Evolutionary conservation across 2,113 vertebrate species (phyloP).

Genomic region (Charina bottae): DNA sequence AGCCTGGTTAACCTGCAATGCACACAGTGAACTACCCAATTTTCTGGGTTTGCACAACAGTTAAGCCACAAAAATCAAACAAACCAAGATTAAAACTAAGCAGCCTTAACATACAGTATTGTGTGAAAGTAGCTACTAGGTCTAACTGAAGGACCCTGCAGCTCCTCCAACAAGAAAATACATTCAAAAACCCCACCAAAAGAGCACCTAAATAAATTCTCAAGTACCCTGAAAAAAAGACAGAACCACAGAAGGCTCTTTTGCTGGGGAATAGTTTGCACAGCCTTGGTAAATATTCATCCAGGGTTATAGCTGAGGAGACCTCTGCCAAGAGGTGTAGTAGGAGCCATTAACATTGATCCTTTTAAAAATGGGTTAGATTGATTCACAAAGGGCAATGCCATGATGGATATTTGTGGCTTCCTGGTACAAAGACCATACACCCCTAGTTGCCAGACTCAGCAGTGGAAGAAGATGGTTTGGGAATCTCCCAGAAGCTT

Average conservation of each 20-base stretch:
- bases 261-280: background rate
- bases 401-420: background rate
- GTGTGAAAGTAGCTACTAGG: background rate
- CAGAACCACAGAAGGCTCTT: background rate
- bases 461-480: background rate
- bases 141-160: background rate
- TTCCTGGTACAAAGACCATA: background rate
- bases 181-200: background rate
- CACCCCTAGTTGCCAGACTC: background rate
- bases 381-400: background rate
- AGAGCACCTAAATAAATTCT: background rate
- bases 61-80: background rate
- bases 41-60: background rate
- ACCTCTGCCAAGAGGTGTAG: background rate
- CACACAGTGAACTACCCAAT: background rate
- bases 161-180: background rate
- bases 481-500: background rate
- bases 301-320: background rate
- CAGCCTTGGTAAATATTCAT: background rate
- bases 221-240: background rate
- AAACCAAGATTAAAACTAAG: background rate
- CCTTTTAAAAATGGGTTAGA: background rate
- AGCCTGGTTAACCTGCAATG: background rate
- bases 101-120: background rate
- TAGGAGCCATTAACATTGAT: background rate